Evolutionary conservation across 2,888 invertebrate genomes (phyloP), one percentile per base, ranked within the genome.

Genomic region (Epinotia bilunana): DNA sequence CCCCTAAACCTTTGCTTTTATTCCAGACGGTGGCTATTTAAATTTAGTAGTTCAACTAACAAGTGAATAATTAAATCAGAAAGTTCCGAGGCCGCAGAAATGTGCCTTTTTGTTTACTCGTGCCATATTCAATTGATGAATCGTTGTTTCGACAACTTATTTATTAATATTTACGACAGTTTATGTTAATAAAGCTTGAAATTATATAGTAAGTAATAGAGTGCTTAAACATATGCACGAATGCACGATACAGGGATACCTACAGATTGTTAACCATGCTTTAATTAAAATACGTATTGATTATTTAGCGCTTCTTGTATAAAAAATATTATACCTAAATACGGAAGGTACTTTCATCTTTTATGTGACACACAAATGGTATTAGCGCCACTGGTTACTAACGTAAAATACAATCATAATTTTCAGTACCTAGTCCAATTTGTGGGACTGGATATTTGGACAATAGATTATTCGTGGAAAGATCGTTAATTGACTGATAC

Each of bases 51-150:
- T 58, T 43, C 9, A 58, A 43, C 68, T 43, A 68, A 57, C 55
- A 55, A 67, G 39, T 57, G 13, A 67, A 68, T 58, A 68, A 68
- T 43, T 68, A 58, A 43, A 39, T 68, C 9, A 43, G 57, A 68
- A 57, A 68, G 43, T 68, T 68, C 23, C 9, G 20, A 43, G 57
- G 68, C 68, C 58, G 20, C 68, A 16, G 57, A 16, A 20, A 23
- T 57, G 53, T n/a, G 16, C 28, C 33, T 65, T 63, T 62, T 63
- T 65, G 65, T 65, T 65, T 53, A 23, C 33, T 28, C n/a, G 20
- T 28, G 53, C 53, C 18, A 33, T n/a, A 5, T 65, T 65, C 28
- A 49, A 49, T 49, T 64, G 64, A 64, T 64, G 49, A 64, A 13
- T 20, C 49, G n/a, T 16, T 62, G 39, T 62, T 61, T 28, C 28